Conservation (phyloP, 2,113 vertebrate genomes). For the Pimephales promelas region DNA sequence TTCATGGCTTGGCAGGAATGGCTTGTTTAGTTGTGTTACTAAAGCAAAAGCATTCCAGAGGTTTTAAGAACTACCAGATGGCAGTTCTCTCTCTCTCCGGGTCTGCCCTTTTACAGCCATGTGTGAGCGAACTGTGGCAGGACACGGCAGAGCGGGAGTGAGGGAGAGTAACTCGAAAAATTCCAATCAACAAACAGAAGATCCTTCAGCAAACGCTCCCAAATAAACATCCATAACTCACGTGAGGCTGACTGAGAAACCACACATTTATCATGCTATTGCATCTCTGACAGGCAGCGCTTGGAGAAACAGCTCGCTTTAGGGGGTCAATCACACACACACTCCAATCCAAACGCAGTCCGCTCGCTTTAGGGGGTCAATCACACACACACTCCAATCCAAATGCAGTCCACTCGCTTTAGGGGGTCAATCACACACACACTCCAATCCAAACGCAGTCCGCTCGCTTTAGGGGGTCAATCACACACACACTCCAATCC, state of each 20-base stretch:
- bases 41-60: conserved; percentile 85
- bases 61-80: conserved; percentile 86
- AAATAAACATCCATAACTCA: conserved; percentile 10
- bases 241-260: neutral
- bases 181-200: conserved; percentile 39
- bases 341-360: too few relatives aligned
- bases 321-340: too few relatives aligned
- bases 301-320: too few relatives aligned
- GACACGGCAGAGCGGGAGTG: conserved; percentile 55
- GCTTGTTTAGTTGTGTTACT: conserved; percentile 84
- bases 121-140: conserved; percentile 66
- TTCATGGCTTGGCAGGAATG: too few relatives aligned
- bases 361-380: too few relatives aligned
- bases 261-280: neutral
- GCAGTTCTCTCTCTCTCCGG: conserved; percentile 65
- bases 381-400: too few relatives aligned
- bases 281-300: neutral
- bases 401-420: too few relatives aligned
- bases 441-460: too few relatives aligned
- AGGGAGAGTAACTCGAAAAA: too few relatives aligned
- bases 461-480: too few relatives aligned
- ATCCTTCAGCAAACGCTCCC: conserved; percentile 19
- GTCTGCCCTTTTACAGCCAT: conserved; percentile 83
- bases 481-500: too few relatives aligned
- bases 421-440: too few relatives aligned